Evolutionary conservation across 2,113 vertebrate genomes (phyloP).

Genomic region (Puntigrus tetrazona): DNA sequence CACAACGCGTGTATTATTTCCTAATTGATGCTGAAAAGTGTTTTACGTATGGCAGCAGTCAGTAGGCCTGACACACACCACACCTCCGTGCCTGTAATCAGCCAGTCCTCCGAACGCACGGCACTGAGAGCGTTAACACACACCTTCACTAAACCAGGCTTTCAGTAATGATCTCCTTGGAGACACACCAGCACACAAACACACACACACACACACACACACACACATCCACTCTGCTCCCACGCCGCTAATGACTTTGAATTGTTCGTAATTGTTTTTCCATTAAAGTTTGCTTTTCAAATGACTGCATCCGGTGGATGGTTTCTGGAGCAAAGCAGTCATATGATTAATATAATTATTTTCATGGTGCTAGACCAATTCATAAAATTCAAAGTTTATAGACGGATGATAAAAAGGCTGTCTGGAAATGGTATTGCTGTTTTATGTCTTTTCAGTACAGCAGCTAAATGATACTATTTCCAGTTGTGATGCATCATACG

Average conservation of each 20-base stretch:
- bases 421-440: background rate
- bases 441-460: background rate
- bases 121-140: background rate
- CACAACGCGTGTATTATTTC: conserved; percentile 65
- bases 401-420: background rate
- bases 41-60: conserved; percentile 68
- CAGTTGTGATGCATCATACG: background rate
- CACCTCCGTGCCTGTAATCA: background rate
- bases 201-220: conserved; percentile 43
- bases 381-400: background rate
- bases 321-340: background rate
- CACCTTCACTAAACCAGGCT: conserved; percentile 49
- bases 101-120: background rate
- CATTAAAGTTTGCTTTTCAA: conserved; percentile 55
- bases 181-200: conserved; percentile 33
- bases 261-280: conserved; percentile 66
- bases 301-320: conserved; percentile 17
- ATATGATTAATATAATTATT: conserved; percentile 5
- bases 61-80: conserved; percentile 22
- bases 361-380: background rate
- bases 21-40: conserved; percentile 64
- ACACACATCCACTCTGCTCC: conserved; percentile 26
- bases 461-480: background rate
- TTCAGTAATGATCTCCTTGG: conserved; percentile 50
- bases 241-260: conserved; percentile 56